Conservation (phyloP, 2,797 vertebrate genomes). For the Lemur catta region DNA sequence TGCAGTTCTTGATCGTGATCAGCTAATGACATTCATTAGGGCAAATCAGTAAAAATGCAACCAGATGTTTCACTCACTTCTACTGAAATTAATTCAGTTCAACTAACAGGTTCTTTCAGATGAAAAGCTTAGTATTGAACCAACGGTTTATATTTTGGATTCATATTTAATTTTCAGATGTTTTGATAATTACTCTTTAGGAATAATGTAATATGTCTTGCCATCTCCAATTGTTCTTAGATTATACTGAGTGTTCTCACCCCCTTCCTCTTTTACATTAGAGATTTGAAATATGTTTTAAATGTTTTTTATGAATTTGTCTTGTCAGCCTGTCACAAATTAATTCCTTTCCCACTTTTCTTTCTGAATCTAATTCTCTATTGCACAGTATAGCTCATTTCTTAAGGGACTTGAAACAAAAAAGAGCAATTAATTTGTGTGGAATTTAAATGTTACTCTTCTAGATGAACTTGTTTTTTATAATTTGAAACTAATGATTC, state of each 20-base stretch:
- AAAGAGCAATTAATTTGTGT: not conserved
- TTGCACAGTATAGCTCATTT: not conserved
- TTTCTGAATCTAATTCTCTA: slow-evolving; percentile 24
- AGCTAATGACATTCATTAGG: not conserved
- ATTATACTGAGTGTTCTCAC: not conserved
- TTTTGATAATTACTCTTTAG: slow-evolving; percentile 9
- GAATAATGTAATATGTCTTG: not conserved
- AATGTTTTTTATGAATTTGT: not conserved
- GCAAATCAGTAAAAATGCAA: not conserved
- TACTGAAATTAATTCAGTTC: not conserved
- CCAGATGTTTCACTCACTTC: not conserved
- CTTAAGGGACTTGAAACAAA: not conserved
- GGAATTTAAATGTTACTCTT: slow-evolving; percentile 26
- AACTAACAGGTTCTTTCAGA: not conserved
- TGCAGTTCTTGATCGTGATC: not conserved
- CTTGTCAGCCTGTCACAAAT: not conserved
- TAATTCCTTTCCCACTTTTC: not conserved
- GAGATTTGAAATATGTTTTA: not conserved
- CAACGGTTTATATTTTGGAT: not conserved
- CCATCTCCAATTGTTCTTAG: not conserved
- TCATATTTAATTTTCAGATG: not conserved
- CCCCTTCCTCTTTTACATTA: not conserved
- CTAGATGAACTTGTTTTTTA: not conserved
- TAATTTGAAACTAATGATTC: not conserved
- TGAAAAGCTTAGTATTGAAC: not conserved